Conservation (phyloP, 2,888 invertebrate genomes). For the Opisthograptis luteolata region DNA sequence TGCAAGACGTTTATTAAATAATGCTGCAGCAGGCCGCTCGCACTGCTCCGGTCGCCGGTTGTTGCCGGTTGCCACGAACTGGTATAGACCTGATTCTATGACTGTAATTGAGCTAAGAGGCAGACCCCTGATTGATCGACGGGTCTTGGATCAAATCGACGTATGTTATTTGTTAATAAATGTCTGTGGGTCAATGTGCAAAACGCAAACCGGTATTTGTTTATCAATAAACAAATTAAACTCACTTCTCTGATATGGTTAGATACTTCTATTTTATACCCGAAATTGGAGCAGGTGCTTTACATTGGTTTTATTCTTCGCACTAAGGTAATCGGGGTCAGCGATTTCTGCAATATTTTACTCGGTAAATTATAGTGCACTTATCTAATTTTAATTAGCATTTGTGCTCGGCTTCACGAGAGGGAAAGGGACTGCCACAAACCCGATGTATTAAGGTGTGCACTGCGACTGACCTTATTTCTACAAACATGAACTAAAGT, state of each 20-base stretch:
- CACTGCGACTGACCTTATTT: too few relatives aligned
- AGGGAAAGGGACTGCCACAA: too few relatives aligned
- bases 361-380: too few relatives aligned
- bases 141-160: background rate
- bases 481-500: too few relatives aligned
- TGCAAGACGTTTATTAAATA: slow-evolving; percentile 15
- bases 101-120: slow-evolving; percentile 24
- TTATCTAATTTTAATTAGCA: too few relatives aligned
- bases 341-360: too few relatives aligned
- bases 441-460: too few relatives aligned
- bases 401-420: too few relatives aligned
- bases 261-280: too few relatives aligned
- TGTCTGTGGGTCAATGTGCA: slow-evolving; percentile 17
- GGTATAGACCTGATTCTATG: slow-evolving; percentile 29
- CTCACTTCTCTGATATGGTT: background rate
- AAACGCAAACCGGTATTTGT: slow-evolving; percentile 11
- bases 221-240: slow-evolving; percentile 4
- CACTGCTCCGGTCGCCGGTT: slow-evolving; percentile 14
- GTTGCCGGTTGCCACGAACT: slow-evolving; percentile 18
- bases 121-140: slow-evolving; percentile 24
- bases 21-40: slow-evolving; percentile 1
- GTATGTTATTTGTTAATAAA: background rate
- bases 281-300: too few relatives aligned
- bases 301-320: too few relatives aligned
- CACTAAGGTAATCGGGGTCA: too few relatives aligned